Percentiles rank a stretch among this genome's conserved stretches.
Evolutionary conservation across 2,113 vertebrate species (phyloP).

Genomic region (Sinocyclocheilus anshuiensis): DNA sequence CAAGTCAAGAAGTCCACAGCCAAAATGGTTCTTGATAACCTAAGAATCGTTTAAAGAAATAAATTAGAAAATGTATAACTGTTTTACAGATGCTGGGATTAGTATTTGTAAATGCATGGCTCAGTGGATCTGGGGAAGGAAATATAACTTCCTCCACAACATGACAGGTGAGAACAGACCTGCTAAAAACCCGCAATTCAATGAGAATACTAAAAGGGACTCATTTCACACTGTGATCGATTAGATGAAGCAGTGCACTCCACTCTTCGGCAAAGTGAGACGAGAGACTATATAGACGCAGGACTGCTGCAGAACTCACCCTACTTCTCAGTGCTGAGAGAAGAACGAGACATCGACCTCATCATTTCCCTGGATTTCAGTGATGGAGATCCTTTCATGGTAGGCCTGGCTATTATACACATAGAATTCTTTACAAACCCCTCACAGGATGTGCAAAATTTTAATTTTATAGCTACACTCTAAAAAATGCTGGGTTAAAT

Average conservation of each 20-base stretch:
- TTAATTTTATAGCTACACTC: too few species aligned
- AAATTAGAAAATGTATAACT: not conserved
- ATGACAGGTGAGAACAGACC: not conserved
- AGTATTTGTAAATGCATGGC: not conserved
- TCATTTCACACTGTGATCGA: not conserved
- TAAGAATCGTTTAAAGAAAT: too few species aligned
- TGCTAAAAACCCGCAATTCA: too few species aligned
- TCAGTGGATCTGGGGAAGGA: not conserved
- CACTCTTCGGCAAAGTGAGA: not conserved
- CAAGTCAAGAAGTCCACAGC: too few species aligned
- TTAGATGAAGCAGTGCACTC: too few species aligned
- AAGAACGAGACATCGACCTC: constrained; percentile 18
- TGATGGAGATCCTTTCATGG: constrained; percentile 65
- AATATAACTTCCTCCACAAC: constrained; percentile 11
- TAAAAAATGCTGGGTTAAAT: too few species aligned
- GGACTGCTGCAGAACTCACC: constrained; percentile 66
- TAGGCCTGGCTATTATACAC: constrained; percentile 33
- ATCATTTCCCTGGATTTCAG: too few species aligned
- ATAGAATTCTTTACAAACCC: too few species aligned
- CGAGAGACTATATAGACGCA: constrained; percentile 60
- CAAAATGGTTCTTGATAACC: too few species aligned
- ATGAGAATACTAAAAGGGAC: not conserved
- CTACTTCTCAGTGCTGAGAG: constrained; percentile 62
- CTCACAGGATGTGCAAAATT: too few species aligned
- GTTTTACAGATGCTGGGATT: not conserved